phyloP scores from a whole-genome alignment of 53 echinoderm and acorn worm species.

The Astropecten irregularis region DNA sequence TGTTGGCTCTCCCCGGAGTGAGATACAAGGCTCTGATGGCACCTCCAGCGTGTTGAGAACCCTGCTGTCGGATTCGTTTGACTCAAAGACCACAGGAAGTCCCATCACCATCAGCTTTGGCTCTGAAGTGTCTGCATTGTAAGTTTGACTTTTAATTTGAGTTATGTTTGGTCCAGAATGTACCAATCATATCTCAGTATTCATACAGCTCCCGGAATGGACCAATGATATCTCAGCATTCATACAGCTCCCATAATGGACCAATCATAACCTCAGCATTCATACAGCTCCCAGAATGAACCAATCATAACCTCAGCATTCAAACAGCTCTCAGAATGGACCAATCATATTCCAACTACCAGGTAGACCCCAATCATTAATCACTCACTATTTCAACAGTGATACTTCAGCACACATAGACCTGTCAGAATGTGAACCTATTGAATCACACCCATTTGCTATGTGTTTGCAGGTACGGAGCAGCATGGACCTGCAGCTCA shows the following conservation, averaged over 20 bases:
- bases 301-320: background rate
- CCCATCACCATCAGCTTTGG: conserved; percentile 71
- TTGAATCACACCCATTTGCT: no score
- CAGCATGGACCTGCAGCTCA: conserved; percentile 72
- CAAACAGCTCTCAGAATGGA: background rate
- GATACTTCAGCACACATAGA: no score
- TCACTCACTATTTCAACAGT: no score
- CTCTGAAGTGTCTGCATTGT: conserved; percentile 62
- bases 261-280: background rate
- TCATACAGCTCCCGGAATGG: background rate
- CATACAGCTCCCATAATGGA: background rate
- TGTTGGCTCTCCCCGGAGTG: conserved; percentile 65
- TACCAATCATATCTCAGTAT: background rate
- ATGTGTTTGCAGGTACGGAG: conserved; percentile 69
- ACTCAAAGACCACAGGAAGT: conserved; percentile 55
- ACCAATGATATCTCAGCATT: background rate
- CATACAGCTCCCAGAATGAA: background rate
- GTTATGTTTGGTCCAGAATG: no score
- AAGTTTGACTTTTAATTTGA: conserved; percentile 16
- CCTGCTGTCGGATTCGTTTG: conserved; percentile 60
- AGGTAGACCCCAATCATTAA: background rate
- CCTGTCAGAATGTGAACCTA: no score
- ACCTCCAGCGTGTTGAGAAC: conserved; percentile 51
- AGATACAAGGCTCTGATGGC: conserved; percentile 41
- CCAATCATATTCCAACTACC: background rate